These are phyloP conservation scores for Microtus richardsoni DNA, from an alignment of 2,113 vertebrate species.

Conservation along the genomic window DNA sequence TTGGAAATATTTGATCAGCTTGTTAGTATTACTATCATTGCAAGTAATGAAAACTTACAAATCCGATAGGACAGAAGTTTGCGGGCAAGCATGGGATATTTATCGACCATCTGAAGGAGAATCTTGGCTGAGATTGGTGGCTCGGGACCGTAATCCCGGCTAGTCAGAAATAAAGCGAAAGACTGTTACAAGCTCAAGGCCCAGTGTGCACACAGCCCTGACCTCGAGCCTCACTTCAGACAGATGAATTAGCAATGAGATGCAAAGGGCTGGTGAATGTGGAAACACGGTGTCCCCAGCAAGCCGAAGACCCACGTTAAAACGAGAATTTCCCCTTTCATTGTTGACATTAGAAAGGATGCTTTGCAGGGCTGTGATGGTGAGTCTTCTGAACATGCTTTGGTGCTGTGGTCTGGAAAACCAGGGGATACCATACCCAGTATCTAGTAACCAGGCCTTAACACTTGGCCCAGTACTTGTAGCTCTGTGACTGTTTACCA, in stretches of 20 bases:
- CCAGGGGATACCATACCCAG: not conserved
- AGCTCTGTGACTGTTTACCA: not conserved
- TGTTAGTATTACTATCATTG: not conserved
- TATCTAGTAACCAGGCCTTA: not conserved
- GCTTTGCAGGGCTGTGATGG: not conserved
- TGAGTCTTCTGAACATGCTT: not conserved
- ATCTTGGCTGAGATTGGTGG: not conserved
- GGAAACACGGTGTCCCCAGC: not conserved
- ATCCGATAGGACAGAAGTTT: not conserved
- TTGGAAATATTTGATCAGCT: not conserved
- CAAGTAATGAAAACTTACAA: not conserved
- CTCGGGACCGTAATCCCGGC: not conserved
- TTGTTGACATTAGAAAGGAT: not conserved
- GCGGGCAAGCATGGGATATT: not conserved
- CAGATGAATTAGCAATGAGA: not conserved
- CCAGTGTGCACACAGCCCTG: not conserved
- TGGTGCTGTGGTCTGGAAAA: constrained; percentile 2
- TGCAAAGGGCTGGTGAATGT: not conserved
- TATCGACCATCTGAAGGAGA: not conserved
- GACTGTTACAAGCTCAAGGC: not conserved
- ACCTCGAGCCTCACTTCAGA: not conserved
- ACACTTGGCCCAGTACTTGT: not conserved
- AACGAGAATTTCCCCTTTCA: not conserved
- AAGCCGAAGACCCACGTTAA: not conserved
- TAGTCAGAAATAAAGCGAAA: not conserved